Base-by-base conservation (phyloP, 2,113 vertebrate species). In the Gadus macrocephalus region DNA sequence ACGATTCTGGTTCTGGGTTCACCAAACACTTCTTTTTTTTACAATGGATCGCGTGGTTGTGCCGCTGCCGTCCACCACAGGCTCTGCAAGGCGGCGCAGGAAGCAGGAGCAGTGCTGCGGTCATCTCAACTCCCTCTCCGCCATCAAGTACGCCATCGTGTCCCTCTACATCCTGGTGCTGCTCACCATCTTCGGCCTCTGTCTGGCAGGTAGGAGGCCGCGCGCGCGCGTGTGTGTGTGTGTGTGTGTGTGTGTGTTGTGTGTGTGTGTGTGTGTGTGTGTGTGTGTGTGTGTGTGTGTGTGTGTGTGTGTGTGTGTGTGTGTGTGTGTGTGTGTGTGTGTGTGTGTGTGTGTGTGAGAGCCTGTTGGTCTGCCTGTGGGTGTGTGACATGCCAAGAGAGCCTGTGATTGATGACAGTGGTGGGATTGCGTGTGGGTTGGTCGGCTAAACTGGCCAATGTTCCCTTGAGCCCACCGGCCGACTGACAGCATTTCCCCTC, bases 141-240 rank as follows among this genome's bases (percentile, higher is more conserved):
- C 91, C 72, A 91, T 93, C 82, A 93, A 92, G 78, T 93, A 93
- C 15, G 91, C 92, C 81, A 91, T 93, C n/a, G 79, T 91, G 28
- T 88, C 86, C 67, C 88, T 93, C 68, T 93, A 93, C 86, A 83
- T 93, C 75, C 88, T 93, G 75, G 88, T 93, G 25, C 82, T 93
- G n/a, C 88, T 93, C 79, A 90, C 87, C 76, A 91, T 93, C 77
- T 85, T 93, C 5, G 92, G 92, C 62, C 89, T 93, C 75, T 91
- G 89, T 77, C 83, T 93, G 66, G 88, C 92, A 91, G 92, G 92
- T 93, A 91, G 70, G 74, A 17, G 3, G 55, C 55, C 17, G n/a
- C n/a, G n/a, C n/a, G n/a, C n/a, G n/a, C n/a, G n/a, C n/a, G n/a
- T n/a, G n/a, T 20, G 20, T 20, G 20, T 20, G 20, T 20, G 20